Conservation (phyloP, 2,113 vertebrate species). For the Plotosus lineatus region DNA sequence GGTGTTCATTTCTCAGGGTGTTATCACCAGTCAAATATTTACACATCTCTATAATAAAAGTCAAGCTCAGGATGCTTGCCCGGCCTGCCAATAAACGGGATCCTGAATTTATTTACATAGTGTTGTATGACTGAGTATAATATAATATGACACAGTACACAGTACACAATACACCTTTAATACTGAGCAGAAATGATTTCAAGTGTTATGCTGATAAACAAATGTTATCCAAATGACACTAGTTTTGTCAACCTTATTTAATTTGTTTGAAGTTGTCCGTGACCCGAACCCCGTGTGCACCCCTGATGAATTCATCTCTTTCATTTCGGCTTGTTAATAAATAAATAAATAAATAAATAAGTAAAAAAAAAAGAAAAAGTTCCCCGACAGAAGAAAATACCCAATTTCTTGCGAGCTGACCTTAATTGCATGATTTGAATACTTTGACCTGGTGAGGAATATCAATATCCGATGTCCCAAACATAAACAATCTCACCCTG, state of each 20-base stretch:
- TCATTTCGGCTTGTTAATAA: not conserved
- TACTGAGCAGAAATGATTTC: not conserved
- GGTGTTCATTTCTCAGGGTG: not conserved
- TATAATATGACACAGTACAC: not conserved
- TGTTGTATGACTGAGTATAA: not conserved
- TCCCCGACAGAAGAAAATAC: not conserved
- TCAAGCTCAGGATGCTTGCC: not conserved
- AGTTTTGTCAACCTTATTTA: not conserved
- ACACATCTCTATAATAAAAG: not conserved
- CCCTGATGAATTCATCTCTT: not conserved
- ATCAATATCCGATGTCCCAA: not conserved
- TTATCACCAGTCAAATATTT: not conserved
- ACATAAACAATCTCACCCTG: slow-evolving; percentile 8
- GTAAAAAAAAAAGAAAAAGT: not conserved
- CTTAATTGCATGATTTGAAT: slow-evolving; percentile 22
- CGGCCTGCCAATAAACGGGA: not conserved
- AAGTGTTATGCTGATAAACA: not conserved
- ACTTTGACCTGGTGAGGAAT: not conserved
- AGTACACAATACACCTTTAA: no score
- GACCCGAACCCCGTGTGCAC: no score
- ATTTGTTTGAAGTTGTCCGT: not conserved
- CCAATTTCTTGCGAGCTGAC: not conserved
- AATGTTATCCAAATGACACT: not conserved
- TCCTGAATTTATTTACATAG: not conserved
- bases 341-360: no score